Conservation (phyloP, 1,140 invertebrate species). For the Tachypleus tridentatus region DNA sequence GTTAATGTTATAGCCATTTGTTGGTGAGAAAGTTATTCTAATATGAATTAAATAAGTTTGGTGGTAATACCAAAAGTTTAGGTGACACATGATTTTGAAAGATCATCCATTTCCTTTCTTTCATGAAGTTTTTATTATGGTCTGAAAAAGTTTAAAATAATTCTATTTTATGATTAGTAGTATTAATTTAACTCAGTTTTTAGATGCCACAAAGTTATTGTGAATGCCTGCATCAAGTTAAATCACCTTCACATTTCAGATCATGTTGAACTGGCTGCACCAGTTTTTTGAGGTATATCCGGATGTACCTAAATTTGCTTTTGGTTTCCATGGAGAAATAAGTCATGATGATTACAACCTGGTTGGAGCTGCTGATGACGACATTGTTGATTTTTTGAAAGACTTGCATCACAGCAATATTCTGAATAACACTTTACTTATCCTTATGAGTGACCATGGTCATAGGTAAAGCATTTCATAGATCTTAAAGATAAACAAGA, state of each 20-base stretch:
- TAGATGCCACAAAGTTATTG: too few species aligned
- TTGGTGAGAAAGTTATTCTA: too few species aligned
- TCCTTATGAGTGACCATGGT: slow-evolving; percentile 81
- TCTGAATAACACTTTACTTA: slow-evolving; percentile 63
- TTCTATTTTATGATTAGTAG: too few species aligned
- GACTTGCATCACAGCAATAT: slow-evolving; percentile 26
- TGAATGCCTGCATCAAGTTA: too few species aligned
- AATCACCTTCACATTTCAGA: slow-evolving; percentile 28
- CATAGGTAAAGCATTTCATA: slow-evolving; percentile 44
- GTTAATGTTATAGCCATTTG: too few species aligned
- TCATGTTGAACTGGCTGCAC: slow-evolving; percentile 51
- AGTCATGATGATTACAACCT: slow-evolving; percentile 74
- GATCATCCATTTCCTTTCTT: too few species aligned
- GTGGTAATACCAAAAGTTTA: too few species aligned
- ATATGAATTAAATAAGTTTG: too few species aligned
- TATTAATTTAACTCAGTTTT: too few species aligned
- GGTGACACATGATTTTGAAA: too few species aligned
- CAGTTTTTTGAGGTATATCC: slow-evolving; percentile 48
- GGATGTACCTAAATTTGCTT: slow-evolving; percentile 60
- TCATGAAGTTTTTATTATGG: too few species aligned
- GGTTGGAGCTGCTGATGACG: slow-evolving; percentile 59
- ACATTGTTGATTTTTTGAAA: slow-evolving; percentile 50
- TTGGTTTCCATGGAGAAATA: slow-evolving; percentile 78
- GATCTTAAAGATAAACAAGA: not conserved
- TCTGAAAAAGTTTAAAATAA: too few species aligned